Base-by-base conservation (phyloP, 2,888 invertebrate genomes). In the Tanytarsus gracilentus region DNA sequence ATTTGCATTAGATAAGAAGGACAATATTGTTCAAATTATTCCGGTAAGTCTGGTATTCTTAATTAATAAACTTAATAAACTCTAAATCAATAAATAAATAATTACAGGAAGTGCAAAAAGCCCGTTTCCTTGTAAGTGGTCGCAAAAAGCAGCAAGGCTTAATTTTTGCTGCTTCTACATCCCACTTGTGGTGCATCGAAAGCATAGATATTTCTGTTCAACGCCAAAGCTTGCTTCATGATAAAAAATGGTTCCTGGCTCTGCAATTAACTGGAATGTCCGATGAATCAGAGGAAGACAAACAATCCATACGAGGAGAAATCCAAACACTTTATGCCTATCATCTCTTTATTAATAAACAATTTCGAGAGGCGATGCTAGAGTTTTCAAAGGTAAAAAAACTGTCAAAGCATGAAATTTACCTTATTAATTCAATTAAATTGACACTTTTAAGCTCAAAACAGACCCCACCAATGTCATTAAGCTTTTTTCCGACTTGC, bases 381-480 rank as follows among this genome's bases (percentile, higher is more conserved):
- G 86, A 95, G 68, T 98, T 98, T 72, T 77, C 85, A 4, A 86
- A n/a, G n/a, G n/a, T n/a, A n/a, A n/a, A n/a, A n/a, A n/a, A n/a
- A n/a, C n/a, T n/a, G n/a, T n/a, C n/a, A n/a, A n/a, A n/a, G n/a
- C n/a, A n/a, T n/a, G n/a, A n/a, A n/a, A n/a, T n/a, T n/a, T n/a
- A n/a, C n/a, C n/a, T n/a, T n/a, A n/a, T n/a, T n/a, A n/a, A n/a
- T n/a, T n/a, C n/a, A n/a, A n/a, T n/a, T n/a, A n/a, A n/a, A n/a
- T n/a, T n/a, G n/a, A n/a, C n/a, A n/a, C n/a, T n/a, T n/a, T n/a
- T n/a, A n/a, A 89, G 70, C 77, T 97, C 1, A 86, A 87, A 66
- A 95, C 93, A 4, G 96, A 98, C 76, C 95, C 97, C 0, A 88
- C 91, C 48, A 90, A 95, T 70, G 97, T 99, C 8, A 96, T 99